Evolutionary conservation across 2,888 invertebrate species (phyloP).

Genomic region (Lypha dubia): DNA sequence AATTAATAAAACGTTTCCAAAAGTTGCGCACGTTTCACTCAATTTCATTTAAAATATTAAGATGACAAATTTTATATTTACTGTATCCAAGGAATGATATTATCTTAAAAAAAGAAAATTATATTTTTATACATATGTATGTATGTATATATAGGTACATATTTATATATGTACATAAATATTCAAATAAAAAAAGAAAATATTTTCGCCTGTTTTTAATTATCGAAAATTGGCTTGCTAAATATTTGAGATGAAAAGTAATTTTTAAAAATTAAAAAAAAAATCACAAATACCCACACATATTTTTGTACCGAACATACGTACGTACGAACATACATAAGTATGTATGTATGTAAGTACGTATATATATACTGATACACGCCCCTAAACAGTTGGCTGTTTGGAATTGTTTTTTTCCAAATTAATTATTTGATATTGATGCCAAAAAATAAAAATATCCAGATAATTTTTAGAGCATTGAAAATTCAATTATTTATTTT

Average conservation of each 20-base stretch:
- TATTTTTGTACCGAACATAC: not conserved
- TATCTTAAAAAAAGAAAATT: not conserved
- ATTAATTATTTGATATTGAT: constrained; percentile 24
- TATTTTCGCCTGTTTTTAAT: constrained; percentile 52
- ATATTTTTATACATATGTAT: not conserved
- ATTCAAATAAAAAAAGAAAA: constrained; percentile 4
- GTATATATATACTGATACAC: not conserved
- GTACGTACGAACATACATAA: not conserved
- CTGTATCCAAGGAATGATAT: not conserved
- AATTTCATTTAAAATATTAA: constrained; percentile 46
- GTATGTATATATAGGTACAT: no score
- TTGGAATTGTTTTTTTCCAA: constrained; percentile 22
- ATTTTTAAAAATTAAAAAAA: not conserved
- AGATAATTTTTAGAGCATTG: constrained; percentile 11
- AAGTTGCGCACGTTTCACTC: constrained; percentile 70
- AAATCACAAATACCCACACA: not conserved
- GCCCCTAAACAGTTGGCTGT: not conserved
- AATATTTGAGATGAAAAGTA: constrained; percentile 16
- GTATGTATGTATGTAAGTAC: not conserved
- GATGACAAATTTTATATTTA: constrained; percentile 47
- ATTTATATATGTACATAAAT: not conserved
- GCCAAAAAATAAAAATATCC: constrained; percentile 34
- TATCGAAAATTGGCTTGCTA: constrained; percentile 42
- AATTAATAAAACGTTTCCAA: not conserved
- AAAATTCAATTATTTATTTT: constrained; percentile 7